A percentile compares a stretch with the other conserved stretches of the same genome.
Evolutionary conservation across 2,888 invertebrate species (phyloP).

Genomic region (Notodonta ziczac): DNA sequence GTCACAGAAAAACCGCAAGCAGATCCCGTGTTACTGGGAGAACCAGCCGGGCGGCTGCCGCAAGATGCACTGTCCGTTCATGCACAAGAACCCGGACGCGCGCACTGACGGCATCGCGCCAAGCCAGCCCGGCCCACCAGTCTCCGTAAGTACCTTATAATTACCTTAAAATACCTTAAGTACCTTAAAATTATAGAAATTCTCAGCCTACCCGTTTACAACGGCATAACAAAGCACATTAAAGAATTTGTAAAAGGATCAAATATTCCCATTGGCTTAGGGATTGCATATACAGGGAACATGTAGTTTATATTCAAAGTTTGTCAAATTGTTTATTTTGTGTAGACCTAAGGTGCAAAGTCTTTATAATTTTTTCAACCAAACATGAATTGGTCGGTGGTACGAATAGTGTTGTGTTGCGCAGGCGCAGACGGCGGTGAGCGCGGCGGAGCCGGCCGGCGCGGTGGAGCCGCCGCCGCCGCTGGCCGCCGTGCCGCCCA

Average conservation of each 20-base stretch:
- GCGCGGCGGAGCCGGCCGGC: constrained; percentile 25
- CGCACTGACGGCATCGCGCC: constrained; percentile 80
- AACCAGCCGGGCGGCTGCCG: constrained; percentile 93
- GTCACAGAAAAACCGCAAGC: constrained; percentile 91
- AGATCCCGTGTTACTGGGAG: constrained; percentile 95
- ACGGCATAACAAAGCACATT: too few relatives aligned
- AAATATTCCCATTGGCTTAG: too few relatives aligned
- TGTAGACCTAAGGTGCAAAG: too few relatives aligned
- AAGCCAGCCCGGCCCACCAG: constrained; percentile 64
- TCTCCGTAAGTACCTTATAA: constrained; percentile 49
- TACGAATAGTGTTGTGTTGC: too few relatives aligned
- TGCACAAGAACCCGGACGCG: constrained; percentile 86
- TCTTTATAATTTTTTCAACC: too few relatives aligned
- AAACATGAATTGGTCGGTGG: not conserved
- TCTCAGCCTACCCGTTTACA: too few relatives aligned
- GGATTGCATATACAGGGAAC: too few relatives aligned
- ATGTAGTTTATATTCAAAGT: too few relatives aligned
- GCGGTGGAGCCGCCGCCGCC: constrained; percentile 33
- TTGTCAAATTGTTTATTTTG: too few relatives aligned
- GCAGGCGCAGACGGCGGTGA: constrained; percentile 22
- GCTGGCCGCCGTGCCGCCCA: constrained; percentile 34
- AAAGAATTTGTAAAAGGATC: too few relatives aligned
- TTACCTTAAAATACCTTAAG: too few relatives aligned
- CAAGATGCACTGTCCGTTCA: constrained; percentile 93
- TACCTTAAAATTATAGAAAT: too few relatives aligned